Evolutionary conservation across 2,113 vertebrate species (phyloP), one percentile per base, ranked within the genome.

Genomic region (Sinocyclocheilus anshuiensis): DNA sequence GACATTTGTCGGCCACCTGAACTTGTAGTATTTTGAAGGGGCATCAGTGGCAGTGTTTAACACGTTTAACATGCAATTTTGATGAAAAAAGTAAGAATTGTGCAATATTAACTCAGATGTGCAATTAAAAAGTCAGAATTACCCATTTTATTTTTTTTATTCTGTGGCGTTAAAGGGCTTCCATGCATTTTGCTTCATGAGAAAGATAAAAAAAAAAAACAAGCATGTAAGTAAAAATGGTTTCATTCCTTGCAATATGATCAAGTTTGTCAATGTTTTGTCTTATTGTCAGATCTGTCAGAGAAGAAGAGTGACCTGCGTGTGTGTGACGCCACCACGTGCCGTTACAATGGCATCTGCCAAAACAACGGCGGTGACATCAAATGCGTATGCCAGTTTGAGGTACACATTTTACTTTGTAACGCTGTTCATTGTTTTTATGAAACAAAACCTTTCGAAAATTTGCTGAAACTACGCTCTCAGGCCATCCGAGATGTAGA

Each of bases 301-400:
- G 96, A 97, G 90, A 97, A 96, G 89, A 98, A 98, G 65, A 97
- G 96, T 15, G 97, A 98, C 2, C 90, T 96, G 85, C 95, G 95
- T 61, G 94, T 95, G 81, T 99, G 98, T 89, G 97, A 98, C 87
- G 95, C 97, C 12, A 95, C 96, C 0, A 97, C 97, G 0, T 99
- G 98, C 94, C 97, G 96, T 89, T 99, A 95, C 0, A 97, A 96
- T 92, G 98, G 98, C 72, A 94, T 94, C 87, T 99, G 98, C 91
- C 96, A 96, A 12, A 96, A 98, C 90, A 97, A 96, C 74, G 96
- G 96, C 0, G 96, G 96, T 4, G 96, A 96, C 89, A 93, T 97
- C 94, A 98, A 97, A 91, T 99, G 98, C 93, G 95, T 96, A 0
- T 99, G 98, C 92, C 96, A 97, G 59, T 99, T 99, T 93, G 96